Evolutionary conservation across 2,797 vertebrate genomes (phyloP), one percentile per base, ranked within the genome.

Genomic region (Bryconaethiops microstoma): DNA sequence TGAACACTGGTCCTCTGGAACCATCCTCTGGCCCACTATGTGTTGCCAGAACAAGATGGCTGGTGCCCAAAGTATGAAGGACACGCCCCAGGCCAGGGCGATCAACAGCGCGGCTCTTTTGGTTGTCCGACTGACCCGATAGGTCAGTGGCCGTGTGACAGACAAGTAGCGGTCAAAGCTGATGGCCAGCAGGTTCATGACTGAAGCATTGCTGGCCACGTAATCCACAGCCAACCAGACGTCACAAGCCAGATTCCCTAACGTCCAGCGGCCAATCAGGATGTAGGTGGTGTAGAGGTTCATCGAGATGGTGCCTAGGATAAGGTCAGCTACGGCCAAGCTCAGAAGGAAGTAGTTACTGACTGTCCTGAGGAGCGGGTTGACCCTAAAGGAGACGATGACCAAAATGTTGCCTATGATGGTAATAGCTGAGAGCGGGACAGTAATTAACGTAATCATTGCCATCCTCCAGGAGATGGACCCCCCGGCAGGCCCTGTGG

Each of bases 201-300:
- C 86, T n/a, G 86, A 87, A 5, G 86, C 84, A 10, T 85, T 85
- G 84, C 84, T 85, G 17, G 84, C 84, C 77, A 87, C 86, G 17
- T 87, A 87, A 69, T 87, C 84, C 76, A 86, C 80, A 62, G 80
- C 76, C 64, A 87, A 67, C 84, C 86, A 87, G 29, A 87, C 21
- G n/a, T 87, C 86, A 65, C 86, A 87, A 23, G 86, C 84, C 4
- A 86, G 69, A 63, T 79, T 84, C 19, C 86, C 84, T 45, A 87
- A 71, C 10, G 84, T 75, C 86, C 86, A 87, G 19, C 14, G 73
- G 25, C 84, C 84, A 19, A 87, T 81, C 39, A 87, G n/a, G 45
- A 87, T 86, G 76, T 87, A 87, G 35, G 82, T 86, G 9, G 86
- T 84, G 69, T 87, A 87, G 42, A 87, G 82, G 76, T 87, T 87